These are phyloP conservation scores for Plebejus anna DNA, from an alignment of 2,888 invertebrate genomes.

Conservation along the genomic window DNA sequence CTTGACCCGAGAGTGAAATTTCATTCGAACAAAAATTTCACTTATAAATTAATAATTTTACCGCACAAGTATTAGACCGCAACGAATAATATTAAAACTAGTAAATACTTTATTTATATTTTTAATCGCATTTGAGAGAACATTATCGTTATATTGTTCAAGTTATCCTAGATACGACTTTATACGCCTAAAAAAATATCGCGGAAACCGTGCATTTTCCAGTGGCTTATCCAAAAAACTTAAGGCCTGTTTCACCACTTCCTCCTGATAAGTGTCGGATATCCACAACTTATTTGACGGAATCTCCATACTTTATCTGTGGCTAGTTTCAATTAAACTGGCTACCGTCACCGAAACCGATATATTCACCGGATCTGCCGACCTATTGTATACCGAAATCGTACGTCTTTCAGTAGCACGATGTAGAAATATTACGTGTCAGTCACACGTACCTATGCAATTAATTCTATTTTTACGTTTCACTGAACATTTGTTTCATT, in stretches of 20 bases:
- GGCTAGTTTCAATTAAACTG: not conserved
- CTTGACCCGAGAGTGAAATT: not conserved
- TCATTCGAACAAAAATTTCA: constrained; percentile 10
- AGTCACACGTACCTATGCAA: not conserved
- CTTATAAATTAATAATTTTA: constrained; percentile 20
- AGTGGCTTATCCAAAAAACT: no score
- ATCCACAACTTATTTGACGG: no score
- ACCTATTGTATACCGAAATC: not conserved
- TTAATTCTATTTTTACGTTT: constrained; percentile 3
- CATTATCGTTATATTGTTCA: not conserved
- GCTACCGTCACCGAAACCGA: not conserved
- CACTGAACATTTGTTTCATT: not conserved
- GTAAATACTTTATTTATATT: not conserved
- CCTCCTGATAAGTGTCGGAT: no score
- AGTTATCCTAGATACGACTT: not conserved
- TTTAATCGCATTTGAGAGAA: not conserved
- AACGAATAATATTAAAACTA: constrained; percentile 6
- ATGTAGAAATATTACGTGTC: not conserved
- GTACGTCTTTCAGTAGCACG: not conserved
- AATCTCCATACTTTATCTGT: no score
- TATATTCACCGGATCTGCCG: not conserved
- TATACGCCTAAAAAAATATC: not conserved
- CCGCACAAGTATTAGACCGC: not conserved
- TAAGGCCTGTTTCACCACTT: no score
- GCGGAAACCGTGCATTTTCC: not conserved